These are phyloP conservation scores for Drosophila crucigera DNA, from an alignment of 2,888 invertebrate genomes.

Conservation along the genomic window DNA sequence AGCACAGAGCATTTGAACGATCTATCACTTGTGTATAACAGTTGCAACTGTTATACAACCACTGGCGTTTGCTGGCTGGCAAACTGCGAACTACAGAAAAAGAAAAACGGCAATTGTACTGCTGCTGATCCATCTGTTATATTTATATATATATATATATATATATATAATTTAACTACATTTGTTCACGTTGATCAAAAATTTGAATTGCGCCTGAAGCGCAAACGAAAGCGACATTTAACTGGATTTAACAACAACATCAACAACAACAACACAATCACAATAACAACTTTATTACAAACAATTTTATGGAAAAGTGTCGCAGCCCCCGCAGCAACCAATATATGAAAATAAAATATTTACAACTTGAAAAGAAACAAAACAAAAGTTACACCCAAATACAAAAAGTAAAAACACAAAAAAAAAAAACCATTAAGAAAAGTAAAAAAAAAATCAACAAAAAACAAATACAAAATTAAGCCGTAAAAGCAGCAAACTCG, in stretches of 20 bases:
- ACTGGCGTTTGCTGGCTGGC: neutral
- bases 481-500: conserved; percentile 60
- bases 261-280: conserved; percentile 9
- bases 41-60: conserved; percentile 7
- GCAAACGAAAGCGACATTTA: conserved; percentile 10
- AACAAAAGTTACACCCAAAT: conserved; percentile 28
- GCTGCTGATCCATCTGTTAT: conserved; percentile 7
- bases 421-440: conserved; percentile 12
- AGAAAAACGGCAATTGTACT: neutral
- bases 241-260: neutral
- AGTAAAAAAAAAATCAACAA: conserved; percentile 20
- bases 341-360: conserved; percentile 2
- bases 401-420: conserved; percentile 18
- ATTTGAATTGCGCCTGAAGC: conserved; percentile 5
- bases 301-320: conserved; percentile 6
- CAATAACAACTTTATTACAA: conserved; percentile 2
- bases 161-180: neutral
- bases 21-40: neutral
- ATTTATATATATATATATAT: conserved; percentile 4
- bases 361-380: conserved; percentile 4
- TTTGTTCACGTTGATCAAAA: conserved; percentile 3
- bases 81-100: neutral
- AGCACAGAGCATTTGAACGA: conserved; percentile 1
- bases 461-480: conserved; percentile 36
- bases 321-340: conserved; percentile 21